Evolutionary conservation across 2,888 invertebrate genomes (phyloP), one percentile per base, ranked within the genome.

Genomic region (Phortica okadai): DNA sequence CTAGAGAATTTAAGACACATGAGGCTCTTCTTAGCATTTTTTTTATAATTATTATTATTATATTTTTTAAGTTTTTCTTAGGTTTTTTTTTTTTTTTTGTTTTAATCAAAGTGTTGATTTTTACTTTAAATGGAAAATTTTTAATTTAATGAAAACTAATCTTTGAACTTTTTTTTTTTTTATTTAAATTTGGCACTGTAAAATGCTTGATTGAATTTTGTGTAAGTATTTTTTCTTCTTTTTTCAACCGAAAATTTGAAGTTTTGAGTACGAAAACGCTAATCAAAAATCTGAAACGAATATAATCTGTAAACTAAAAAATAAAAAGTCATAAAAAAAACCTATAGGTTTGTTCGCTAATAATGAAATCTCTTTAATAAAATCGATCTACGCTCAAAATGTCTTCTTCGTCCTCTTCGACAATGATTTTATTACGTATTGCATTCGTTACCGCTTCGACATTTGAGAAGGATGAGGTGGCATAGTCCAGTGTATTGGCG

Each of bases 1-100:
- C 89, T 89, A 86, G 88, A 90, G 90, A 90, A 87, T 90, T 90
- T 90, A 90, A 90, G 90, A 90, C 90, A 90, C 90, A 90, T 90
- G 88, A 90, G 90, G 90, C 90, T 90, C 89, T 88, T 88, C 86
- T 89, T 90, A 89, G 85, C 86, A 76, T 80, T 84, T 81, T 80
- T 83, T 80, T 80, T 78, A 81, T 78, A 78, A 69, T 78, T 79
- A 66, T 81, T 81, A 78, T 75, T 74, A 14, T 70, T 64, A 79
- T 21, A 45, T 74, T 75, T 73, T 77, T 74, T 54, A 75, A 25
- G 72, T 74, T 69, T 64, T 75, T 62, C 21, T 25, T 7, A 62
- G 25, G 81, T 82, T 86, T 81, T 82, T 81, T 84, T 82, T 81
- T 84, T 86, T 80, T 81, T 76, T 77, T 79, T 77, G 59, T 80